Conservation (phyloP, 1,140 invertebrate genomes). For the Pachyrhynchus sulphureomaculatus region DNA sequence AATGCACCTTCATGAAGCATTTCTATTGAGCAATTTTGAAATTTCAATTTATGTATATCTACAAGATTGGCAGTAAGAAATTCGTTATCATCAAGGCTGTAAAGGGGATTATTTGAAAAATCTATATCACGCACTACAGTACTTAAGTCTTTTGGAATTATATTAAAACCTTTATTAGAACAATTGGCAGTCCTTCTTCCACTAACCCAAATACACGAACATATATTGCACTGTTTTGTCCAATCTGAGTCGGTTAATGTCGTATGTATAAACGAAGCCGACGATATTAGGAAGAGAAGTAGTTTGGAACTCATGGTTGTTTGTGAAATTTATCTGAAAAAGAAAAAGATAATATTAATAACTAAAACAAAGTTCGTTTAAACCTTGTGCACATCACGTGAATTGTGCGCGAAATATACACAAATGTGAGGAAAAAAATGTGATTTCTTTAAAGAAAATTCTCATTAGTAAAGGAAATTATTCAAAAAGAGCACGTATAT, state of each 20-base stretch:
- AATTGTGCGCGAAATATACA: too few species aligned
- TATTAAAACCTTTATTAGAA: slow-evolving; percentile 54
- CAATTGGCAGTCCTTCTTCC: slow-evolving; percentile 84
- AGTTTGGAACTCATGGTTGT: slow-evolving; percentile 26
- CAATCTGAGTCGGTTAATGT: slow-evolving; percentile 55
- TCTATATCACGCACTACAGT: slow-evolving; percentile 75
- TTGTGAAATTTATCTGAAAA: slow-evolving; percentile 27
- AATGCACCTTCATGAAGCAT: slow-evolving; percentile 72
- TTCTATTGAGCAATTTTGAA: slow-evolving; percentile 71
- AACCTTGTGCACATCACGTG: too few species aligned
- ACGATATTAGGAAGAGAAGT: slow-evolving; percentile 26
- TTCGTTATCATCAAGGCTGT: slow-evolving; percentile 63
- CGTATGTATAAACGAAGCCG: slow-evolving; percentile 12
- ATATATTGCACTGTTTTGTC: slow-evolving; percentile 59
- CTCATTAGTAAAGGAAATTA: too few species aligned
- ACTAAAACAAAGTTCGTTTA: too few species aligned
- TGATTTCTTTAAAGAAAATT: too few species aligned
- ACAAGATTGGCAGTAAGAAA: slow-evolving; percentile 70
- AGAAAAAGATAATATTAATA: slow-evolving; percentile 1
- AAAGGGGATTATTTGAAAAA: slow-evolving; percentile 70
- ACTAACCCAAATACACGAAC: slow-evolving; percentile 76
- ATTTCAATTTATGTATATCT: slow-evolving; percentile 78
- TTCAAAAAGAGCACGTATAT: too few species aligned
- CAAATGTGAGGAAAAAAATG: too few species aligned
- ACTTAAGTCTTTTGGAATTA: slow-evolving; percentile 70